These are phyloP conservation scores for Holothuria scabra DNA, from an alignment of 53 echinoderm and acorn worm genomes.

Conservation along the genomic window DNA sequence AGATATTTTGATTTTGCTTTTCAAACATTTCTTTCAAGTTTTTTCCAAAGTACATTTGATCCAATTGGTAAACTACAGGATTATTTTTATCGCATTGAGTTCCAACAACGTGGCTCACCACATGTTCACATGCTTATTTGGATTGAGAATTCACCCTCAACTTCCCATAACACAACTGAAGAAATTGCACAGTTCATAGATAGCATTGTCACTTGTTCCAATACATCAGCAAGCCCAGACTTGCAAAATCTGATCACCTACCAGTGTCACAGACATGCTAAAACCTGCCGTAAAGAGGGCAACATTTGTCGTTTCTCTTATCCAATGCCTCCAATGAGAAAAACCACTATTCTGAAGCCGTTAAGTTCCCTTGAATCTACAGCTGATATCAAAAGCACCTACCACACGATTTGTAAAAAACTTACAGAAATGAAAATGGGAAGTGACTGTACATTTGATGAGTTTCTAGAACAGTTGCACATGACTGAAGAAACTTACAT, in stretches of 20 bases:
- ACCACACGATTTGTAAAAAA: not conserved
- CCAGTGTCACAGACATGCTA: slow-evolving; percentile 44
- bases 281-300: slow-evolving; percentile 24
- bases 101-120: slow-evolving; percentile 45
- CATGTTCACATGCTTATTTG: slow-evolving; percentile 40
- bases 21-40: not conserved
- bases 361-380: not conserved
- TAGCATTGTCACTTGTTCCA: not conserved
- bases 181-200: slow-evolving; percentile 47
- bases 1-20: slow-evolving; percentile 38
- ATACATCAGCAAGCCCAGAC: not conserved
- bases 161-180: not conserved
- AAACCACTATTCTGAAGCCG: slow-evolving; percentile 28
- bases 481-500: slow-evolving; percentile 46
- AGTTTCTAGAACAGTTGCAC: slow-evolving; percentile 22
- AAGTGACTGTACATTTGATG: slow-evolving; percentile 1
- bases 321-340: slow-evolving; percentile 46
- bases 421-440: not conserved
- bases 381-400: not conserved
- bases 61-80: slow-evolving; percentile 46
- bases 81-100: slow-evolving; percentile 37
- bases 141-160: slow-evolving; percentile 31
- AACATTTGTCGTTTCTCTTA: slow-evolving; percentile 38
- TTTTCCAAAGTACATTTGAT: slow-evolving; percentile 9
- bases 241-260: not conserved